These are phyloP conservation scores for Pangasius sanitwongsei DNA, from an alignment of 2,797 vertebrate genomes.

Conservation along the genomic window DNA sequence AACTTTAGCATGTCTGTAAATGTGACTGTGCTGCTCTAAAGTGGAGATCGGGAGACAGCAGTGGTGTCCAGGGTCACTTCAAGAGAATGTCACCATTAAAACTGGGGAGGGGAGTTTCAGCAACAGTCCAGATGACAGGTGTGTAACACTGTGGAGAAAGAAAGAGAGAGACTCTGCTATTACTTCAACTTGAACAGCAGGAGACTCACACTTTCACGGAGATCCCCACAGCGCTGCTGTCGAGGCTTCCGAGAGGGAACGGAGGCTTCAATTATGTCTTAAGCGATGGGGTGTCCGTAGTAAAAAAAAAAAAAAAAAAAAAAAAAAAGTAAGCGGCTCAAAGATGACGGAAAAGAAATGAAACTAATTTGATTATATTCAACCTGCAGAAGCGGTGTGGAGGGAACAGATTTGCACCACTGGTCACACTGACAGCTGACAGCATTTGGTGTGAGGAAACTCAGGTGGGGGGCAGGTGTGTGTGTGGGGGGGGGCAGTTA, in stretches of 20 bases:
- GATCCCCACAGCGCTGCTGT: slow-evolving; percentile 28
- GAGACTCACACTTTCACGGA: slow-evolving; percentile 35
- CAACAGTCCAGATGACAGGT: slow-evolving; percentile 50
- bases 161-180: slow-evolving; percentile 44
- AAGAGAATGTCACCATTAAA: slow-evolving; percentile 51
- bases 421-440: slow-evolving; percentile 45
- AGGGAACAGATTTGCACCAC: slow-evolving; percentile 20
- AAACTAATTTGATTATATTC: slow-evolving; percentile 49
- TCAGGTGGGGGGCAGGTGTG: neutral
- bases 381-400: slow-evolving; percentile 23
- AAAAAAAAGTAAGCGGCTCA: neutral
- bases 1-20: slow-evolving; percentile 36
- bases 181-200: slow-evolving; percentile 39
- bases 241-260: neutral
- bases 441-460: slow-evolving; percentile 28
- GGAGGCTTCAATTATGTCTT: slow-evolving; percentile 36
- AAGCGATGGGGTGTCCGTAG: slow-evolving; percentile 21
- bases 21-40: slow-evolving; percentile 48
- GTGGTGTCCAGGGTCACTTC: slow-evolving; percentile 50
- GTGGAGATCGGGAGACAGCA: slow-evolving; percentile 30
- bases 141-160: slow-evolving; percentile 28
- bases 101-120: slow-evolving; percentile 33
- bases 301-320: slow-evolving; percentile 29
- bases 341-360: slow-evolving; percentile 32
- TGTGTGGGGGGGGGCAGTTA: neutral